Percentiles rank a stretch among this genome's conserved stretches.
Evolutionary conservation across 2,113 vertebrate species (phyloP).

Genomic region (Puma concolor): DNA sequence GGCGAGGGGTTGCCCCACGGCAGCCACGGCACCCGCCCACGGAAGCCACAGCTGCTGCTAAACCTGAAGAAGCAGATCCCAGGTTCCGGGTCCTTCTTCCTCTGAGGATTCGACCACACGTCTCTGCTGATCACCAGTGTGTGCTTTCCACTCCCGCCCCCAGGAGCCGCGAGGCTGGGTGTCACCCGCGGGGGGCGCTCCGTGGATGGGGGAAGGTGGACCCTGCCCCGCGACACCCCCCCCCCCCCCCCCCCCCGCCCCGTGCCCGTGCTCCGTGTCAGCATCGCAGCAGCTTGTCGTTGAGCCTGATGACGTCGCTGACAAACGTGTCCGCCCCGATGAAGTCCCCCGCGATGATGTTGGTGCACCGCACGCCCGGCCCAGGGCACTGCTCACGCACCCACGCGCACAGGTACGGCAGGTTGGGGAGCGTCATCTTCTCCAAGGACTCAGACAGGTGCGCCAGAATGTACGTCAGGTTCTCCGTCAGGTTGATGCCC

Average conservation of each 20-base stretch:
- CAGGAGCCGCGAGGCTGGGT: neutral
- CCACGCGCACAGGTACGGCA: slow-evolving; percentile 88
- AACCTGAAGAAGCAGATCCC: neutral
- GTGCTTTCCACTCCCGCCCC: neutral
- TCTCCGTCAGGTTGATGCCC: slow-evolving; percentile 92
- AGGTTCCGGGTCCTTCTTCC: fast-evolving
- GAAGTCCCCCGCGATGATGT: slow-evolving; percentile 95
- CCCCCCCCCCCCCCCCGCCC: too few relatives aligned
- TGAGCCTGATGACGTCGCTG: slow-evolving; percentile 89
- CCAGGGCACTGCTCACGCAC: slow-evolving; percentile 90
- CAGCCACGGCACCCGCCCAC: neutral
- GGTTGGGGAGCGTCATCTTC: slow-evolving; percentile 87
- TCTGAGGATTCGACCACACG: too few relatives aligned
- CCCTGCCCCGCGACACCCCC: neutral
- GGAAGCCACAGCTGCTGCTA: neutral
- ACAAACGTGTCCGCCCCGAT: slow-evolving; percentile 88
- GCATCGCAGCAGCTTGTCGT: slow-evolving; percentile 83
- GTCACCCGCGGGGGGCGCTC: neutral
- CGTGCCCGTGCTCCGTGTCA: neutral
- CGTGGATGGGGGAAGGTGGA: neutral
- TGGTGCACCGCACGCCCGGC: slow-evolving; percentile 83
- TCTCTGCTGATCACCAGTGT: too few relatives aligned
- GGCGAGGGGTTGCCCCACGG: neutral
- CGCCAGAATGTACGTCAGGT: slow-evolving; percentile 84
- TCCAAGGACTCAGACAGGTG: slow-evolving; percentile 88